phyloP scores from a whole-genome alignment of 1,140 invertebrate species.

The Caenorhabditis brenneri region DNA sequence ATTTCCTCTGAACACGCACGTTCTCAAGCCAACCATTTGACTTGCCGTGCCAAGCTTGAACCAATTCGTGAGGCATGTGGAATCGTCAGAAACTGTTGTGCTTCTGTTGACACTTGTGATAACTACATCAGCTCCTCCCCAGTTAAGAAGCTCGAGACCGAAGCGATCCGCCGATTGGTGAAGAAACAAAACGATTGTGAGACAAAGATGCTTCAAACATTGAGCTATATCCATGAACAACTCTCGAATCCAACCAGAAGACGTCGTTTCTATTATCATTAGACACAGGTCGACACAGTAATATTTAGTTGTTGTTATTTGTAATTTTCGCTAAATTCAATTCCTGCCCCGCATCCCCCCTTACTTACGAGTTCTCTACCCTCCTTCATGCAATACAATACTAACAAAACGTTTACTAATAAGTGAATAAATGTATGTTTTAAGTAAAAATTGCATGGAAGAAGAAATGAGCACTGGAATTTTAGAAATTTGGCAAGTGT shows the following conservation, averaged over 20 bases:
- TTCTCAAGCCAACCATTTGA: constrained; percentile 23
- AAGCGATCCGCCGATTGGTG: constrained; percentile 7
- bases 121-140: constrained; percentile 46
- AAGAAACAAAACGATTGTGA: constrained; percentile 41
- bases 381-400: constrained; percentile 11
- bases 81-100: constrained; percentile 40
- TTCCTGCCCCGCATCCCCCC: background rate
- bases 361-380: constrained; percentile 15
- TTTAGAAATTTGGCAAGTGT: constrained; percentile 14
- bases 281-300: no score
- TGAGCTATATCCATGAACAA: constrained; percentile 44
- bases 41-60: constrained; percentile 42
- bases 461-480: background rate
- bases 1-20: constrained; percentile 22
- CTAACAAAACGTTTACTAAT: constrained; percentile 26
- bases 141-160: constrained; percentile 22
- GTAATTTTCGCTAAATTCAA: background rate
- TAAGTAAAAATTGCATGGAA: constrained; percentile 2
- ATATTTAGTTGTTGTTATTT: background rate
- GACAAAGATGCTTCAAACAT: constrained; percentile 39
- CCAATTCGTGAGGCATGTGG: constrained; percentile 33
- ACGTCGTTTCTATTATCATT: constrained; percentile 39
- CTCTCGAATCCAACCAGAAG: constrained; percentile 40
- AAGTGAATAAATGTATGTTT: constrained; percentile 11
- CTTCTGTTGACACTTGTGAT: constrained; percentile 35